Base-by-base conservation (phyloP, 2,797 vertebrate genomes). In the Clarias fuscus region DNA sequence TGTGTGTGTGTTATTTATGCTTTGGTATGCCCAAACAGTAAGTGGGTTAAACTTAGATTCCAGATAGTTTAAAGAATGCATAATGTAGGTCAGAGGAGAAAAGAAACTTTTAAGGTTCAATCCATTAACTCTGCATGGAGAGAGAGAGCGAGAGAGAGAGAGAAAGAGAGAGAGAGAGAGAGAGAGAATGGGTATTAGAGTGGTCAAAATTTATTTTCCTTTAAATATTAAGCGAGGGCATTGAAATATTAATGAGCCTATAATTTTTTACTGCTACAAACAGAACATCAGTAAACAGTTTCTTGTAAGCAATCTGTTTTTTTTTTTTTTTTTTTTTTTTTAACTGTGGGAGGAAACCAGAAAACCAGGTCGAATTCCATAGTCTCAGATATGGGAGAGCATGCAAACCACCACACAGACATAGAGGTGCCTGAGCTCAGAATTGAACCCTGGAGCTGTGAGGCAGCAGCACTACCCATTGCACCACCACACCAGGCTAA, bases 101-200 rank as follows among this genome's bases (percentile, higher is more conserved):
- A 83, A 82, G 70, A 64, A 76, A 24, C 24, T 72, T 86, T 82
- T 61, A 78, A 61, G 56, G 18, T 61, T 37, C 5, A 86, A 88
- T 84, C 86, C 84, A 86, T 92, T 90, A 92, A 91, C 92, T 88
- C 86, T 70, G 84, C 62, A 6, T 82, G 43, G 65, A 48, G 71
- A 86, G 77, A 82, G 24, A 10, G 70, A 37, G 68, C 33, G 8
- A 10, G 68, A 86, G 75, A 80, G 82, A 68, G 84, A 33, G 33
- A 33, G 33, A 33, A 2, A 33, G 33, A 33, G 33, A 33, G 33
- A 33, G 33, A 33, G 33, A 7, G 84, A 53, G 40, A 58, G 53
- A 88, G 73, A 83, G 71, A 59, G 61, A 43, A 13, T 17, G 65
- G 67, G 71, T 86, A 67, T 87, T 85, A 81, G 53, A 58, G 67